Base-by-base conservation (phyloP, 2,888 invertebrate genomes). In the Drosophila suboccidentalis region DNA sequence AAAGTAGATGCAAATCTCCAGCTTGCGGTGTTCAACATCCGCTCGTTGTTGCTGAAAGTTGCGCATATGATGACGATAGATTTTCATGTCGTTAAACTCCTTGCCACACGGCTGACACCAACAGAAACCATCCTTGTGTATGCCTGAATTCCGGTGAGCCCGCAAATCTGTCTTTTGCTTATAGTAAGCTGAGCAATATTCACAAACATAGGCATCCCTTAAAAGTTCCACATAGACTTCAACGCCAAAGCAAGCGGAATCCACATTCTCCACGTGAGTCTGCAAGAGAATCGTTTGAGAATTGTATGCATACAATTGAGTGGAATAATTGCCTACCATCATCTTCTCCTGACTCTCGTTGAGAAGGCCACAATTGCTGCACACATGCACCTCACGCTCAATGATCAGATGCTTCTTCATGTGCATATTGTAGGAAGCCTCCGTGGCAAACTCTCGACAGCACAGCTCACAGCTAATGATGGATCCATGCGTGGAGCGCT, bases 101-200 rank as follows among this genome's bases (percentile, higher is more conserved):
- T 88, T 86, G 19, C 11, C 34, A 41, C 86, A 86, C 0, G 86
- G 87, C 26, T 83, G 74, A 53, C 91, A 91, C 62, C 62, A 54
- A 44, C 75, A 91, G 4, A 77, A 3, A 0, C 87, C 85, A 60
- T 90, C 75, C n/a, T 65, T 69, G 43, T 91, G 91, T 3, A 68
- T 61, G 1, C 89, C 86, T 10, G 79, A 71, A 5, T 79, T 65
- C 0, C 92, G 90, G 82, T 92, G 92, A 0, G 68, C 41, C 3
- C 84, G 78, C 34, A 92, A 69, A 51, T 87, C 80, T 0, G 71
- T 55, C 6, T 82, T 80, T 11, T 72, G 70, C 44, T 83, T 87
- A 57, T 80, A 92, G 60, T 91, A 90, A 3, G 81, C 32, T 3
- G 91, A 89, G 62, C 92, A 92, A 65, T 82, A 91, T 74, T 92